Evolutionary conservation across 2,797 vertebrate genomes (phyloP), one percentile per base, ranked within the genome.

Genomic region (Brotula barbata): DNA sequence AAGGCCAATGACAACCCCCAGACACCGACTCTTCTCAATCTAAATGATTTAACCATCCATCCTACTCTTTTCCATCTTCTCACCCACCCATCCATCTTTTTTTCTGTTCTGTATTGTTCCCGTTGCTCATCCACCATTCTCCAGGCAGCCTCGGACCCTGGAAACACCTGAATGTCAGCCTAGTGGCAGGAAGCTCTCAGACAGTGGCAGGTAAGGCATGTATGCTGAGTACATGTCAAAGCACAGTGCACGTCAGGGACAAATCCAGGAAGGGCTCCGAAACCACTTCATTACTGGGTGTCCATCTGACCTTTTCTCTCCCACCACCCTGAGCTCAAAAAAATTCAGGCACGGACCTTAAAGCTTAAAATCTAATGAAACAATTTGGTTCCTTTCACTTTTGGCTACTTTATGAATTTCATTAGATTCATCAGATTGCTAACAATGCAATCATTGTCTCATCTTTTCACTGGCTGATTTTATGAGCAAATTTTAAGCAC

Each of bases 101-200:
- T 33, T 33, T 33, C 75, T 89, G 81, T 72, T 70, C n/a, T 78
- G 62, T 75, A 34, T 76, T 52, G 65, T 86, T 85, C 75, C 69
- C 84, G 85, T 70, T 82, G 87, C 92, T 88, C 90, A 90, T 92
- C 83, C 90, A 75, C 90, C 92, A 89, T 94, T 86, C 88, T 89
- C 75, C 93, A 98, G 96, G 93, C 94, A 94, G 79, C 91, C 93
- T 89, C 92, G 94, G 92, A 94, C 92, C 87, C 89, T 93, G 93
- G 95, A 95, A 89, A 93, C 90, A 87, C 89, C 94, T 88, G 94
- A 91, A 87, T 93, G 89, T 93, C 95, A 93, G 87, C 93, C 92
- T 90, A 89, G 91, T 86, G 88, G 91, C 92, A 94, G 91, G 90
- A 95, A 93, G 91, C 86, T 86, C 85, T 86, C 92, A 90, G 93